These are phyloP conservation scores for Brenthis hecate DNA, from an alignment of 2,888 invertebrate species.

Conservation along the genomic window DNA sequence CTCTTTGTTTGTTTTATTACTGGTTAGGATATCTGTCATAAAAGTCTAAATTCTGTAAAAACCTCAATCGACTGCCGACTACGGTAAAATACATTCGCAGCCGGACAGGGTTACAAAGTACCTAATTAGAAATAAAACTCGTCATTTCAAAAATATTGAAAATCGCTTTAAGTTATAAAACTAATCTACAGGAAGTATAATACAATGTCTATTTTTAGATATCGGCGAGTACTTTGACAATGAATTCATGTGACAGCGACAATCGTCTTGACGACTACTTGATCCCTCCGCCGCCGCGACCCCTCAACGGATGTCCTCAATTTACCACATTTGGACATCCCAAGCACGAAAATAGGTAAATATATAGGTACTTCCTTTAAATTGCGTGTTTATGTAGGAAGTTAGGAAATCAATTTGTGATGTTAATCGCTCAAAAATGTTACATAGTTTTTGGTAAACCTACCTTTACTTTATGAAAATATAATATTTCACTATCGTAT, in stretches of 20 bases:
- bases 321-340: slow-evolving; percentile 78
- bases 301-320: slow-evolving; percentile 69
- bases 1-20: too few species aligned
- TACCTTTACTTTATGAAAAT: background rate
- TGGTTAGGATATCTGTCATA: too few species aligned
- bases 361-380: slow-evolving; percentile 15
- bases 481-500: background rate
- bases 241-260: slow-evolving; percentile 73
- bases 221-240: slow-evolving; percentile 72
- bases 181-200: background rate
- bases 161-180: background rate
- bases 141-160: too few species aligned
- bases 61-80: too few species aligned
- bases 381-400: background rate
- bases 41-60: too few species aligned
- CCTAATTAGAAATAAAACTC: too few species aligned
- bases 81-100: too few species aligned
- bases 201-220: slow-evolving; percentile 51
- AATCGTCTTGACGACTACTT: slow-evolving; percentile 82
- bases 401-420: background rate
- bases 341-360: slow-evolving; percentile 67
- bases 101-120: too few species aligned
- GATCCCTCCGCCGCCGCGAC: slow-evolving; percentile 85
- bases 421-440: too few species aligned
- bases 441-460: too few species aligned